Base-by-base conservation (phyloP, 2,888 invertebrate genomes). In the Microplitis deprimator region DNA sequence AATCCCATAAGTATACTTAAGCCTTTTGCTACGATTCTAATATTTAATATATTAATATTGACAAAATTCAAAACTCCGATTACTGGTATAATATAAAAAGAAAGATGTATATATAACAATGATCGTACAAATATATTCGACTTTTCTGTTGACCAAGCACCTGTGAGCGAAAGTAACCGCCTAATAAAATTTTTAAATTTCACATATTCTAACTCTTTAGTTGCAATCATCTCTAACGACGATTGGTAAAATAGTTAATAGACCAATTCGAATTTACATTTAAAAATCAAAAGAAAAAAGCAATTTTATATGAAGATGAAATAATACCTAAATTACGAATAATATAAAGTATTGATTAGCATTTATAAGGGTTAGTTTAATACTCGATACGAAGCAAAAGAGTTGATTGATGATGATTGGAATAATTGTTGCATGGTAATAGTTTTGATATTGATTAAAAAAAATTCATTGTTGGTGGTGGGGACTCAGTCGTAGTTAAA, bases 21-120 rank as follows among this genome's bases (percentile, higher is more conserved):
- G 4, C 73, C 68, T 59, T 38, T 73, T 8, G 73, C 68, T 7
- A 73, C 62, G 3, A 73, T 10, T 10, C 61, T 64, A 13, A 77
- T 50, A 39, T 73, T 77, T 16, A 62, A 38, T 13, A 68, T 13
- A 69, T 77, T 38, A 7, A 29, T 41, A n/a, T 29, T 13, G 16
- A 69, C 17, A 40, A 20, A 60, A 1, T 29, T 20, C 20, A 69
- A 16, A 5, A 64, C 8, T 10, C 20, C 61, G 5, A 17, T 50
- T 50, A 0, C 10, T 10, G 50, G 6, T 10, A 20, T 41, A 64
- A 50, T 64, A 6, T 13, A 1, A 3, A 16, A 0, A 6, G 16
- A 40, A n/a, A 59, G 5, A 8, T 13, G 8, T 10, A 29, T 8
- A 40, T 68, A 62, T 6, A 59, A 29, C 40, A 73, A 6, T 61